A percentile compares a stretch with the other conserved stretches of the same genome.
These are phyloP conservation scores for Agapostemon virescens DNA, from an alignment of 2,888 invertebrate species.

Conservation along the genomic window DNA sequence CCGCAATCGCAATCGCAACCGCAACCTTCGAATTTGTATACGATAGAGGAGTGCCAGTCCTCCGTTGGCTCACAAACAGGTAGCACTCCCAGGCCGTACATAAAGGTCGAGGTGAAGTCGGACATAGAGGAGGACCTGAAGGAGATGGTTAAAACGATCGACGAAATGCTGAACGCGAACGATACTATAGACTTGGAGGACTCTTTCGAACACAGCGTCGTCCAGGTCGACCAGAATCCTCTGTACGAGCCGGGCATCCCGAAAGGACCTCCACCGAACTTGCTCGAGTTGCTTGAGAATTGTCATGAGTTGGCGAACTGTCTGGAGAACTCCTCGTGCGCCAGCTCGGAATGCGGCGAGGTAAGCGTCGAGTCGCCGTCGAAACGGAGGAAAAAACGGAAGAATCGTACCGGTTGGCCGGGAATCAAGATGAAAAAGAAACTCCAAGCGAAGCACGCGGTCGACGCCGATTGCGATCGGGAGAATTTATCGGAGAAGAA, in stretches of 20 bases:
- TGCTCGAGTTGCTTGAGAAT: conserved; percentile 77
- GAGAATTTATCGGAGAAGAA: conserved; percentile 38
- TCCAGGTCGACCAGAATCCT: conserved; percentile 55
- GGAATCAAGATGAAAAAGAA: conserved; percentile 70
- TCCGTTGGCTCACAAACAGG: conserved; percentile 49
- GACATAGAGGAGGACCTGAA: conserved; percentile 75
- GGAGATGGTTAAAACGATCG: conserved; percentile 80
- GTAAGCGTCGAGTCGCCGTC: conserved; percentile 71
- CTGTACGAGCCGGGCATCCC: conserved; percentile 58
- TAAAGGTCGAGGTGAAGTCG: conserved; percentile 65
- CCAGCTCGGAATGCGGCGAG: conserved; percentile 79
- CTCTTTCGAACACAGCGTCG: conserved; percentile 78
- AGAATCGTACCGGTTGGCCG: conserved; percentile 92
- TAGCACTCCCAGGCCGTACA: conserved; percentile 59
- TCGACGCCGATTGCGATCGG: conserved; percentile 62
- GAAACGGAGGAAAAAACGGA: conserved; percentile 85
- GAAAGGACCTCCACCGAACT: conserved; percentile 74
- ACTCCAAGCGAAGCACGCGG: conserved; percentile 49
- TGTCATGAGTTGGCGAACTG: conserved; percentile 73
- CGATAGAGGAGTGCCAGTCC: conserved; percentile 55
- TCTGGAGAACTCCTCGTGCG: conserved; percentile 78
- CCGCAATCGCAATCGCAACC: not conserved
- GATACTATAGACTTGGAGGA: conserved; percentile 81
- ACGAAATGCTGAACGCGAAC: conserved; percentile 80
- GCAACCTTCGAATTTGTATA: conserved; percentile 31